Base-by-base conservation (phyloP, 2,888 invertebrate species). In the Pilophorus perplexus region DNA sequence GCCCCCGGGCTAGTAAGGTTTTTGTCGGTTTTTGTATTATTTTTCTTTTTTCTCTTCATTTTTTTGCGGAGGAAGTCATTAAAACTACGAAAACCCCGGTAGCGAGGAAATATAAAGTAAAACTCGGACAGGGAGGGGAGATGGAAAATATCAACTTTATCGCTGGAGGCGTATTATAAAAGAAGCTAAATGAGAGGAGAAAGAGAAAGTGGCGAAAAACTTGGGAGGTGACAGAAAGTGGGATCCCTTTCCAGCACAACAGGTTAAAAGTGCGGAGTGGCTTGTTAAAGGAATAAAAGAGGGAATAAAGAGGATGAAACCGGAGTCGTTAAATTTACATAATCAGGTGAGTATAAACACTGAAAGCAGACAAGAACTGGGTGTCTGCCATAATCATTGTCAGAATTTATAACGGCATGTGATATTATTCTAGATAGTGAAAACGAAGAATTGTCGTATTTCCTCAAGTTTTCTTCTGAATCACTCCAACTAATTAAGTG, bases 191-290 rank as follows among this genome's bases (percentile, higher is more conserved):
- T 46, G 46, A 46, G 23, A 14, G 46, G 46, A 23, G 14, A n/a
- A 25, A 20, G 14, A 23, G 46, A 23, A 22, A 25, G 46, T 46
- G 14, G 46, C 23, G 23, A 46, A 46, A 46, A 46, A 22, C 25
- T 23, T 2, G 23, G 44, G 8, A 10, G 12, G 14, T 46, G 14
- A 23, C 22, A 46, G 46, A 46, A 25, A n/a, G n/a, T 12, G 46
- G 14, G 25, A 46, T 12, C 46, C 22, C 46, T n/a, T 25, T 23
- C 46, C 46, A 23, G 46, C 14, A 46, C 46, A 46, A 46, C 46
- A 46, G 46, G 46, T 46, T 46, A 22, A 46, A 46, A 46, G 46
- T 46, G 46, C 46, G 23, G 46, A 46, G 46, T 46, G 46, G 46
- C 46, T 46, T 46, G 46, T 46, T 46, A 46, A 46, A 46, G 46